These are phyloP conservation scores for Tetragonula carbonaria DNA, from an alignment of 2,888 invertebrate species.

Conservation along the genomic window DNA sequence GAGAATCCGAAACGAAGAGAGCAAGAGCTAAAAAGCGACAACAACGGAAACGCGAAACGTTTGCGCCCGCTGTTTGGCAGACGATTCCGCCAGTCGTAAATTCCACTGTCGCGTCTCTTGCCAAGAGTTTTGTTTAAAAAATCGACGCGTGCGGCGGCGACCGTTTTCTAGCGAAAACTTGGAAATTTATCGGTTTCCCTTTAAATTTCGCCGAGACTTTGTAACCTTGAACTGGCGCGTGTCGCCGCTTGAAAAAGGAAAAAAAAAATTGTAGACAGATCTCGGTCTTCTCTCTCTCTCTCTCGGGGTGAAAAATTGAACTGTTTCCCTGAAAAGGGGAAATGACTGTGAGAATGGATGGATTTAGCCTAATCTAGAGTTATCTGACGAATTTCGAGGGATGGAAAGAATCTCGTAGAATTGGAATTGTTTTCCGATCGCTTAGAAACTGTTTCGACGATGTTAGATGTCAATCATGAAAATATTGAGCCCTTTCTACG, in stretches of 20 bases:
- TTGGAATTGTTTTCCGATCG: neutral
- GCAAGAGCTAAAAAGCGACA: neutral
- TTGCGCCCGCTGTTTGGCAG: slow-evolving; percentile 28
- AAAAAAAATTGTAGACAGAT: too few species aligned
- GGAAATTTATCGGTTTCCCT: neutral
- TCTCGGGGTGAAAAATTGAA: too few species aligned
- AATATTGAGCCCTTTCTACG: too few species aligned
- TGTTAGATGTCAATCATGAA: neutral
- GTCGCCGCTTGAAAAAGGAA: too few species aligned
- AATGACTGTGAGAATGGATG: too few species aligned
- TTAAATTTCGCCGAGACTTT: neutral
- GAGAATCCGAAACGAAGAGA: neutral
- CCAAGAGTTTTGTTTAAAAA: slow-evolving; percentile 40
- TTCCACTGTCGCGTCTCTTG: slow-evolving; percentile 38
- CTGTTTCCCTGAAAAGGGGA: too few species aligned
- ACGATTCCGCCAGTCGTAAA: slow-evolving; percentile 19
- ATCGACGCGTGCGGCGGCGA: slow-evolving; percentile 27
- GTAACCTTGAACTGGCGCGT: too few species aligned
- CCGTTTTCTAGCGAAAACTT: neutral
- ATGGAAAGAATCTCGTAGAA: neutral
- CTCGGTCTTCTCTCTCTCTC: too few species aligned
- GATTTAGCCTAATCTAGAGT: neutral
- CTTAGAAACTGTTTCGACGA: neutral
- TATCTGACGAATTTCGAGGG: too few species aligned
- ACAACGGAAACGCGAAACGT: neutral